Base-by-base conservation (phyloP, 2,113 vertebrate species). In the Ciconia maguari region DNA sequence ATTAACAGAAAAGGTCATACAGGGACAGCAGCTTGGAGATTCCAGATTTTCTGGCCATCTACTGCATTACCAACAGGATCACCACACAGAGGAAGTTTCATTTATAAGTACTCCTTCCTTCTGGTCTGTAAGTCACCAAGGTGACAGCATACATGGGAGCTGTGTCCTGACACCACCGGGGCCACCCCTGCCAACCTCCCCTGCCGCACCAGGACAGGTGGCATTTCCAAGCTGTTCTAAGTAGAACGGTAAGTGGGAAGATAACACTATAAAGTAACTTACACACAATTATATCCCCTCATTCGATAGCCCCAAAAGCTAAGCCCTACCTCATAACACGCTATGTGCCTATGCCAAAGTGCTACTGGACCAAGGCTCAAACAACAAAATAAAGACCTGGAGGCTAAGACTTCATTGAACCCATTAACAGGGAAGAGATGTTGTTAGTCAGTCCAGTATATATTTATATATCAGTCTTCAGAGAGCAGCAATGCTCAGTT, bases 401-500 rank as follows among this genome's bases (percentile, higher is more conserved):
- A 84, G 60, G 51, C 38, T 70, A 2, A 69, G 68, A 32, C 68
- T 80, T 58, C 58, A 30, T 10, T 24, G 27, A 85, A 30, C 8
- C 51, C 18, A 8, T 18, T 29, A 72, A 87, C 27, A 46, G 46
- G 51, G 88, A 32, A 79, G 79, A 57, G 52, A 10, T 25, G 70
- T 13, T 38, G 42, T 49, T 13, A 51, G 48, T 36, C 75, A 44
- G 70, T 13, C 60, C 91, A 36, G 68, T 5, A 60, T 51, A 24
- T 97, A 96, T 97, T 96, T 97, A 96, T 94, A 96, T 11, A 54
- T 30, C 77, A 71, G 62, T 26, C 79, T 93, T 94, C 89, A 94
- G 94, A 84, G 96, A 85, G 44, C 52, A 91, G 96, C 82, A 95
- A 89, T 90, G 95, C 60, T 93, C 96, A 94, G 69, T 96, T 96